Evolutionary conservation across 2,888 invertebrate species (phyloP), one percentile per base, ranked within the genome.

Genomic region (Aphidius colemani): DNA sequence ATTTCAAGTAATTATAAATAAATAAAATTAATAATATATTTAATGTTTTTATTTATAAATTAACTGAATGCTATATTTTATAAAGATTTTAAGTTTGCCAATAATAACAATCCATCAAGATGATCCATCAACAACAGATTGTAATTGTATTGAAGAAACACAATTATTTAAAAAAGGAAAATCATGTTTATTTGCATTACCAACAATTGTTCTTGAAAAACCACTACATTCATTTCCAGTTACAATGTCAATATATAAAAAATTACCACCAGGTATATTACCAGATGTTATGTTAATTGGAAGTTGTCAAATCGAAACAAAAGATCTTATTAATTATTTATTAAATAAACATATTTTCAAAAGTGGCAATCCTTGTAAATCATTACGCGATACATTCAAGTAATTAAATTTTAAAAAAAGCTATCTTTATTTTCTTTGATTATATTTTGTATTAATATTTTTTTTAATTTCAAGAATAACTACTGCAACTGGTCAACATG

Each of bases 181-280:
- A 77, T 89, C 89, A 0, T 89, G 89, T 70, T 80, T 90, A n/a
- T 90, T 90, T 74, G 88, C 88, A 0, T 78, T 90, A 5, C 86
- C 87, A 40, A 84, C 86, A 51, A 70, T 76, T 7, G 86, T 87
- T 43, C 86, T 89, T 0, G 74, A 74, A n/a, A 79, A 83, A 51
- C 86, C 87, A 0, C 79, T 86, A 73, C 79, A 79, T 62, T 84
- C 84, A 53, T 89, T 89, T 71, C 87, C 88, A 1, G 76, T 90
- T 3, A 83, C 82, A 59, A 83, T 89, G 59, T 82, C 84, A 0
- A 86, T 89, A 0, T 86, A 84, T 72, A 89, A 88, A 72, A 86
- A 86, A 59, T 83, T 89, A 69, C 87, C 87, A 30, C 86, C 87
- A 10, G 88, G 87, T 9, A 87, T 87, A 65, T 75, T 88, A 18